Base-by-base conservation (phyloP, 2,113 vertebrate genomes). In the Gambusia affinis region DNA sequence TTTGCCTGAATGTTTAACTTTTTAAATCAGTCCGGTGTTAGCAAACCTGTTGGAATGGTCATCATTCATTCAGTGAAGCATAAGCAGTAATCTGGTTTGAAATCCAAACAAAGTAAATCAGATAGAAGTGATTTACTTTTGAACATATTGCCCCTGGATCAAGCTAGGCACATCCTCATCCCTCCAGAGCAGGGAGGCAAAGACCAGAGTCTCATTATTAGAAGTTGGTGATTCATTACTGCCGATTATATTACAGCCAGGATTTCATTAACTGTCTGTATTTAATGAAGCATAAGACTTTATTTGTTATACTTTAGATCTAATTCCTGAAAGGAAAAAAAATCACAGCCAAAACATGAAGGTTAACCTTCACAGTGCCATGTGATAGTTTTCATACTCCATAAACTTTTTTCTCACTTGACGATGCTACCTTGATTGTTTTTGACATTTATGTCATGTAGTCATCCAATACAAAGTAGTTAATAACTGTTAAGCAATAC, bases 91-190 rank as follows among this genome's bases (percentile, higher is more conserved):
- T 57, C 51, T 24, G 24, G 22, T 57, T n/a, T 57, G 24, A 8
- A 57, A n/a, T 57, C 51, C 51, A 57, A 57, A 57, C 22, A 57
- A 57, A 57, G 51, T 57, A 57, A 57, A 57, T 57, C 51, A n/a
- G 51, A 57, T 11, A n/a, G 8, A n/a, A 57, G 8, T 57, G 22
- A 24, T 57, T 57, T 57, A 57, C n/a, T 22, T 57, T 8, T 8
- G 51, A n/a, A 57, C 51, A 57, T 57, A 57, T 57, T 57, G 19
- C 22, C 22, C 51, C 47, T 51, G 47, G 17, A 51, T 51, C 19
- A 51, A 19, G 19, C 19, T 51, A 22, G 47, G 15, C 47, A 51
- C 47, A 24, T 51, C 4, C 1, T 22, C 47, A 51, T 51, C 47
- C 47, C 47, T 24, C 47, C 22, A 57, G 51, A 57, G 51, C 22